Evolutionary conservation across 2,888 invertebrate genomes (phyloP), one percentile per base, ranked within the genome.

Genomic region (Lycia hirtaria): DNA sequence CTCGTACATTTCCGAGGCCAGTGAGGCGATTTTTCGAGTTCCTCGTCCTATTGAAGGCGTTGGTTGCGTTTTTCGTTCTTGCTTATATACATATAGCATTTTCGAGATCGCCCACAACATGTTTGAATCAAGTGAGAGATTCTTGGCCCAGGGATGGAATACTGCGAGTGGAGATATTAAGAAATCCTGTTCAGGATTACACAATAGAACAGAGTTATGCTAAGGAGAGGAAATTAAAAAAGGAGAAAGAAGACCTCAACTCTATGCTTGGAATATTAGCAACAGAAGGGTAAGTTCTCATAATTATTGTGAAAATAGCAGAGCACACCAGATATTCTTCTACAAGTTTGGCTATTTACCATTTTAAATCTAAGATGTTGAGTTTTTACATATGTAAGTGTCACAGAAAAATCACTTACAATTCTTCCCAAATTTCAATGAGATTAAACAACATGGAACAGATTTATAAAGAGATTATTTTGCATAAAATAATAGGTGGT

Each of bases 121-220:
- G 99, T 83, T 93, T 99, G 70, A 95, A 97, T 79, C 95, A 97
- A 82, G 95, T 98, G 26, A 95, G 96, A 78, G 94, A 96, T 67
- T 94, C 96, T 9, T 99, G 99, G 99, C 99, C 99, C 0, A 93
- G 97, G 60, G 97, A 98, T 85, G 99, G 99, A 3, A 97, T 99
- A 67, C 92, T 99, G 14, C 92, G 98, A 62, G 97, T 98, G 10
- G 98, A 98, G 89, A 97, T 98, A 71, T 86, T 96, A 51, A 90
- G 94, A 65, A 95, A 95, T 79, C 94, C 94, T 10, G 93, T 93
- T 2, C 93, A 95, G 52, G 95, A 95, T 81, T 97, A 97, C 78
- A 94, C 94, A 65, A 94, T 97, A 75, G 94, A 95, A 78, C 95
- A 96, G 69, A 97, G 96, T 69, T 97, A 97, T 86, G 96, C 96